Evolutionary conservation across 1,140 invertebrate genomes (phyloP), one percentile per base, ranked within the genome.

Genomic region (Rhyacophila brunnea): DNA sequence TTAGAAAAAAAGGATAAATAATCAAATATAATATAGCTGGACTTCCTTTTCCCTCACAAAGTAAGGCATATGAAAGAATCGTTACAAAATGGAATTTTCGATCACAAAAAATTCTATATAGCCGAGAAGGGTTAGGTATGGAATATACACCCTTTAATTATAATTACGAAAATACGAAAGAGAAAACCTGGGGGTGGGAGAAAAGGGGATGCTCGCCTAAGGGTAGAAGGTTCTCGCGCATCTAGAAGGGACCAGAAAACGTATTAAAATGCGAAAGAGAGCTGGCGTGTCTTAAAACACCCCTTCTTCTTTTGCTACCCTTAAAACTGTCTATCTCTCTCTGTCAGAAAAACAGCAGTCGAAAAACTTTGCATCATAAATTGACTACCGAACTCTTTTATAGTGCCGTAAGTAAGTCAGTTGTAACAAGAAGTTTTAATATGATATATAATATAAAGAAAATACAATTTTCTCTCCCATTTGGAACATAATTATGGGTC

Each of bases 221-320:
- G 54, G 60, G 60, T 42, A 53, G 50, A 40, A 49, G 50, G 10
- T 20, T 15, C 28, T 35, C 46, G 23, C 23, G 23, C 23, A 28
- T 28, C 23, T 28, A 28, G 43, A 38, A 28, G 62, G 57, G 63
- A 58, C 40, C 44, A 65, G 63, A 65, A 65, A 65, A 65, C 55
- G 58, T 65, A 65, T 65, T 65, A 65, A 65, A 65, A 65, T 65
- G 63, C 63, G 63, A 65, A 65, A 65, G 63, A 65, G 63, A 65
- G 55, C 45, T 53, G 55, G 58, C 52, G 63, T 65, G 57, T 65
- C 58, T 65, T 60, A 44, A 34, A 18, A 43, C 52, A 54, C 55
- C 47, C 58, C 28, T 48, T 17, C 48, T 43, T 15, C 13, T 40
- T 15, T 40, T 15, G 11, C 38, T 15, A 40, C 38, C 17, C 44